Conservation (phyloP, 2,113 vertebrate genomes). For the Vanacampus margaritifer region DNA sequence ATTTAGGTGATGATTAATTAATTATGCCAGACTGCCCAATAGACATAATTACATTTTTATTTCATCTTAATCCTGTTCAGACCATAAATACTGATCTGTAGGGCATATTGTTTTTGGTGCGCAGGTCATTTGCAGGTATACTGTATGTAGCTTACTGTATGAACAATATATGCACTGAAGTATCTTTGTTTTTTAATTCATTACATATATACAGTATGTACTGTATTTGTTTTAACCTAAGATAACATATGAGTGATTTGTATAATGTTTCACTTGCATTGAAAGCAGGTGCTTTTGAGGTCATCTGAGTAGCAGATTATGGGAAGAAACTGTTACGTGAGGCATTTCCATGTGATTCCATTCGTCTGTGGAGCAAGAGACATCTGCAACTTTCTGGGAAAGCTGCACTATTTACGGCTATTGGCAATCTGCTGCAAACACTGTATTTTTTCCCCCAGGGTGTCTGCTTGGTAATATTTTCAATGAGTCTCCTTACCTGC, state of each 20-base stretch:
- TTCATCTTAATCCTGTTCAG: too few species aligned
- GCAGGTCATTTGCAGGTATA: too few species aligned
- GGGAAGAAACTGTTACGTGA: constrained; percentile 34
- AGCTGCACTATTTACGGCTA: constrained; percentile 56
- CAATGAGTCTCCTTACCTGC: constrained; percentile 59
- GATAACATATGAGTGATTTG: not conserved
- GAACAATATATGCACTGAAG: too few species aligned
- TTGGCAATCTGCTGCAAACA: constrained; percentile 50
- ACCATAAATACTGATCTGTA: too few species aligned
- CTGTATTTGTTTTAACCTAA: not conserved
- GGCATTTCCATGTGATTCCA: constrained; percentile 40
- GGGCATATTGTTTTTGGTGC: too few species aligned
- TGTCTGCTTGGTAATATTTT: constrained; percentile 49
- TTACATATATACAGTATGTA: not conserved
- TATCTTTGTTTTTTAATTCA: too few species aligned
- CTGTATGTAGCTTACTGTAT: too few species aligned
- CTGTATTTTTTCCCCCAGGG: constrained; percentile 27
- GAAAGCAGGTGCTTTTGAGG: constrained; percentile 7
- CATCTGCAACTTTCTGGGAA: constrained; percentile 59
- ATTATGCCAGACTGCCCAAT: too few species aligned
- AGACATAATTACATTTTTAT: too few species aligned
- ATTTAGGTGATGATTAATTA: not conserved
- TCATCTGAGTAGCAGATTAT: constrained; percentile 8
- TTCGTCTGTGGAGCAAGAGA: constrained; percentile 58
- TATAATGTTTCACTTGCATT: not conserved